Evolutionary conservation across 2,113 vertebrate species (phyloP).

Genomic region (Tetrao urogallus): DNA sequence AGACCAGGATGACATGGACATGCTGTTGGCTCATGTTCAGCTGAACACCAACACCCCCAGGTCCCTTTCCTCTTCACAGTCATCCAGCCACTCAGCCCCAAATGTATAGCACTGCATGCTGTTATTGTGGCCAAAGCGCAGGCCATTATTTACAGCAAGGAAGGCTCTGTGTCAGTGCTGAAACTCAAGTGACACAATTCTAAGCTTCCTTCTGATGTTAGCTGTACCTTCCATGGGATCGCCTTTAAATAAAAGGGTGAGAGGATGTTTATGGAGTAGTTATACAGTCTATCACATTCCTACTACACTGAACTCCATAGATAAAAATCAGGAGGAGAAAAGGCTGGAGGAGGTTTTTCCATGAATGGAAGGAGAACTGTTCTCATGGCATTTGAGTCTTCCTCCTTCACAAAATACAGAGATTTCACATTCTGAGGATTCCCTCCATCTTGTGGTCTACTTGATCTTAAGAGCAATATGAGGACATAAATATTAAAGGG

Average conservation of each 20-base stretch:
- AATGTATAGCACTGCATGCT: too few species aligned
- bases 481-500: neutral
- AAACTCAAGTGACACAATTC: neutral
- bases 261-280: neutral
- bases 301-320: neutral
- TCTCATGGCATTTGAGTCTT: neutral
- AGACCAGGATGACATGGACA: too few species aligned
- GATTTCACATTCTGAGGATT: neutral
- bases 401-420: neutral
- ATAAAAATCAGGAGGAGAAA: neutral
- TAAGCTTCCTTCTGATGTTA: neutral
- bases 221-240: neutral
- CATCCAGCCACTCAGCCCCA: too few species aligned
- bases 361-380: neutral
- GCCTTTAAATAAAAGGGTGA: neutral
- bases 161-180: fast-evolving
- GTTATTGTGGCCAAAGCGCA: too few species aligned
- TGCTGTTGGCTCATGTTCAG: too few species aligned
- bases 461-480: neutral
- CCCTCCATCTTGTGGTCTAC: neutral
- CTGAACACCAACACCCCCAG: too few species aligned
- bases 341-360: neutral
- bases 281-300: neutral
- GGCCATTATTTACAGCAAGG: neutral
- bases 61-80: too few species aligned